Evolutionary conservation across 2,888 invertebrate genomes (phyloP).

Genomic region (Mesoligia furuncula): DNA sequence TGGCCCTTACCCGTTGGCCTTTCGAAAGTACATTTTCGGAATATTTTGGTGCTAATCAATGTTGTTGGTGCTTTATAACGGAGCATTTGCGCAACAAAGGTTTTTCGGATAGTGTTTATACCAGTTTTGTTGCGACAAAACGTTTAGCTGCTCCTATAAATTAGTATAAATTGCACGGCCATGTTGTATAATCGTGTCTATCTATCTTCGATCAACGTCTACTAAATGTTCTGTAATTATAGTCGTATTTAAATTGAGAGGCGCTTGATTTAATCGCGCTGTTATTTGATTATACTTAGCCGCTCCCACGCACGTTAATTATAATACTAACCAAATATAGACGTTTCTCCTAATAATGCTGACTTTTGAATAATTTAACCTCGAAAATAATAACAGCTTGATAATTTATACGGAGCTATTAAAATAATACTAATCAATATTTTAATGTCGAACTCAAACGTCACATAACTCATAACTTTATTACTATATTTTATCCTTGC

Average conservation of each 20-base stretch:
- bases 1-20: slow-evolving; percentile 49
- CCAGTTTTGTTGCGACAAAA: slow-evolving; percentile 49
- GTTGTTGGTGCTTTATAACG: slow-evolving; percentile 3
- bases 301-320: slow-evolving; percentile 51
- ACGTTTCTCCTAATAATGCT: slow-evolving; percentile 44
- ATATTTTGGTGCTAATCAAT: slow-evolving; percentile 39
- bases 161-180: slow-evolving; percentile 46
- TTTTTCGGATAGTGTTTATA: slow-evolving; percentile 27
- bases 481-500: slow-evolving; percentile 48
- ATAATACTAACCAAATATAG: slow-evolving; percentile 44
- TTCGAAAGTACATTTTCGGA: slow-evolving; percentile 51
- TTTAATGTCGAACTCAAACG: slow-evolving; percentile 35
- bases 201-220: slow-evolving; percentile 59
- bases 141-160: slow-evolving; percentile 44
- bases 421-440: slow-evolving; percentile 38
- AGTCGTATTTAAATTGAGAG: slow-evolving; percentile 64
- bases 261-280: slow-evolving; percentile 63
- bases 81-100: slow-evolving; percentile 46
- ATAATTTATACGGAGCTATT: slow-evolving; percentile 41
- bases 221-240: slow-evolving; percentile 68
- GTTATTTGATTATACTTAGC: slow-evolving; percentile 63
- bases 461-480: slow-evolving; percentile 46
- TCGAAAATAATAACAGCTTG: slow-evolving; percentile 34
- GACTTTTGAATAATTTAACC: slow-evolving; percentile 41
- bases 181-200: slow-evolving; percentile 50